These are phyloP conservation scores for Platichthys stellatus DNA, from an alignment of 2,113 vertebrate genomes.

Conservation along the genomic window DNA sequence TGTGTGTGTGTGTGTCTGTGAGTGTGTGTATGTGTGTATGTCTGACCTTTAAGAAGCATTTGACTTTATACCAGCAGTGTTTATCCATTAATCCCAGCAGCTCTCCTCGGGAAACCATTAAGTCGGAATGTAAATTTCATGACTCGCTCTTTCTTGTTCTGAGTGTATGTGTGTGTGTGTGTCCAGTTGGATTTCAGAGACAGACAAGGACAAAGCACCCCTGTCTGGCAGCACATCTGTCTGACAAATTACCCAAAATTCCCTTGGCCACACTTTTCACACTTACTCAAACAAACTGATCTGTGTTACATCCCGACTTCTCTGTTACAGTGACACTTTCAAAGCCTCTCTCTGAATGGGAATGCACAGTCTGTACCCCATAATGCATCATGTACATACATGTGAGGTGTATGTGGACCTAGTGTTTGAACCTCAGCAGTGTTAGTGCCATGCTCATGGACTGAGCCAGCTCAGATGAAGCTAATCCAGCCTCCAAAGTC, in stretches of 20 bases:
- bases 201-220: conserved; percentile 15
- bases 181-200: conserved; percentile 4
- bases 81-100: conserved; percentile 34
- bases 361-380: not conserved
- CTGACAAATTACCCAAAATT: conserved; percentile 7
- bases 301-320: not conserved
- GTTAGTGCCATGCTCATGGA: conserved; percentile 54
- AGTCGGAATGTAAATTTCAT: conserved; percentile 19
- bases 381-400: conserved; percentile 6
- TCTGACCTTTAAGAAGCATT: conserved; percentile 44
- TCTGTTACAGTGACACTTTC: not conserved
- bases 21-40: not conserved
- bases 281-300: not conserved
- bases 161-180: conserved; percentile 4
- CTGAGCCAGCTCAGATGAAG: conserved; percentile 39
- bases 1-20: not conserved
- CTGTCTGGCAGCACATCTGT: conserved; percentile 32
- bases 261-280: not conserved
- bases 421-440: conserved; percentile 65
- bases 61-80: conserved; percentile 54
- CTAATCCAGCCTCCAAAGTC: conserved; percentile 31
- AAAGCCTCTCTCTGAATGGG: not conserved
- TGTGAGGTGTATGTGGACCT: conserved; percentile 38
- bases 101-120: conserved; percentile 32
- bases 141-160: conserved; percentile 9